Evolutionary conservation across 2,888 invertebrate species (phyloP).

Genomic region (Aporophyla lueneburgensis): DNA sequence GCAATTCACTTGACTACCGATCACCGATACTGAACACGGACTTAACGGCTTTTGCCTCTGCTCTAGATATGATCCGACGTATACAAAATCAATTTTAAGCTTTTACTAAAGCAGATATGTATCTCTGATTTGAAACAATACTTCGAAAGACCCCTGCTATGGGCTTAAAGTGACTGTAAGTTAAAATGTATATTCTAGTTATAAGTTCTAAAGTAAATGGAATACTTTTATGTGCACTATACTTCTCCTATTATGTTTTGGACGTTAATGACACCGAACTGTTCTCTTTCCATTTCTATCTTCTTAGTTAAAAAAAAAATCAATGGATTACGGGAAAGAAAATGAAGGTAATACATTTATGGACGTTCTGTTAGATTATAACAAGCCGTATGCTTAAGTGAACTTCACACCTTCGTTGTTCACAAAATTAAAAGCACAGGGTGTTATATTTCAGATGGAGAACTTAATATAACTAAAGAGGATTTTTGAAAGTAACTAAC

Average conservation of each 20-base stretch:
- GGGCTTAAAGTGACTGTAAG: constrained; percentile 21
- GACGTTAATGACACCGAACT: constrained; percentile 15
- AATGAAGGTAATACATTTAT: neutral
- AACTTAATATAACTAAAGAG: constrained; percentile 4
- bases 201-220: constrained; percentile 28
- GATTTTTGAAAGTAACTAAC: constrained; percentile 27
- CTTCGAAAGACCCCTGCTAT: constrained; percentile 12
- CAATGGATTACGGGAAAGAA: constrained; percentile 14
- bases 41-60: constrained; percentile 24
- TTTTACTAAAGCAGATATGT: neutral
- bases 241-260: constrained; percentile 31
- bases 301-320: constrained; percentile 7
- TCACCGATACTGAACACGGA: constrained; percentile 24
- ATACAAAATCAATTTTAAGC: neutral
- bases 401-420: constrained; percentile 25
- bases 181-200: constrained; percentile 41
- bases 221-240: constrained; percentile 21
- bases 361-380: constrained; percentile 18
- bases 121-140: constrained; percentile 13
- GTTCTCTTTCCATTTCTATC: constrained; percentile 34
- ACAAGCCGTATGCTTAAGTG: constrained; percentile 29
- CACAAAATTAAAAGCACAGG: constrained; percentile 19
- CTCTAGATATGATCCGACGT: constrained; percentile 6
- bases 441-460: constrained; percentile 19
- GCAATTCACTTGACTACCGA: constrained; percentile 24